Conservation (phyloP, 2,888 invertebrate genomes). For the Laothoe populi region DNA sequence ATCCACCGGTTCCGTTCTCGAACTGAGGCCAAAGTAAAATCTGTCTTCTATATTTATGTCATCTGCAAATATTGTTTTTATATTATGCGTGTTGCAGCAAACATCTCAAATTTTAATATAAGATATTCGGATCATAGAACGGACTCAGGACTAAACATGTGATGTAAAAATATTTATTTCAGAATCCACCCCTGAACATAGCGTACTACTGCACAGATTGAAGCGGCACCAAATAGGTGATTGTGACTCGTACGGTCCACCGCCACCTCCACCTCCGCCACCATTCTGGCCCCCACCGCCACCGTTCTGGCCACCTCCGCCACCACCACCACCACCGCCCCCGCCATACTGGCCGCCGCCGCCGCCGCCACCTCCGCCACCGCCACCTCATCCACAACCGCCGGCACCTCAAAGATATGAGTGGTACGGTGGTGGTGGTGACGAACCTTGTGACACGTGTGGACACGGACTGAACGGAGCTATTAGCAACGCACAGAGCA, state of each 20-base stretch:
- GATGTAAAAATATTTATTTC: not conserved
- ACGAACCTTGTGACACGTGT: constrained; percentile 35
- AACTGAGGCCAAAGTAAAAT: too few species aligned
- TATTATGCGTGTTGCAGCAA: too few species aligned
- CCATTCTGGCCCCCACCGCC: constrained; percentile 45
- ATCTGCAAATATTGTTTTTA: too few species aligned
- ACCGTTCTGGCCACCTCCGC: constrained; percentile 42
- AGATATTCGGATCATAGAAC: too few species aligned
- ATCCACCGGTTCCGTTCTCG: too few species aligned
- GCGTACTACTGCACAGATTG: constrained; percentile 47
- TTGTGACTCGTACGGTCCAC: not conserved
- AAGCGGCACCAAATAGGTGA: constrained; percentile 54
- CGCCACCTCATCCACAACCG: constrained; percentile 42
- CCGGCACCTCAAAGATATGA: constrained; percentile 34
- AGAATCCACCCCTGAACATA: not conserved
- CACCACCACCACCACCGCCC: constrained; percentile 42
- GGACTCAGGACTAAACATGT: too few species aligned
- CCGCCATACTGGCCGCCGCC: constrained; percentile 45
- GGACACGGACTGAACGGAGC: constrained; percentile 40
- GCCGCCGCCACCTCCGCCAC: constrained; percentile 43
- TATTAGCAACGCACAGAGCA: constrained; percentile 54
- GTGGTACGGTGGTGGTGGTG: not conserved
- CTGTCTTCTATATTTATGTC: too few species aligned
- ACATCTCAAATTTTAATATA: too few species aligned
- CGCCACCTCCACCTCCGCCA: constrained; percentile 42